Base-by-base conservation (phyloP, 2,888 invertebrate species). In the Thelaira solivaga region DNA sequence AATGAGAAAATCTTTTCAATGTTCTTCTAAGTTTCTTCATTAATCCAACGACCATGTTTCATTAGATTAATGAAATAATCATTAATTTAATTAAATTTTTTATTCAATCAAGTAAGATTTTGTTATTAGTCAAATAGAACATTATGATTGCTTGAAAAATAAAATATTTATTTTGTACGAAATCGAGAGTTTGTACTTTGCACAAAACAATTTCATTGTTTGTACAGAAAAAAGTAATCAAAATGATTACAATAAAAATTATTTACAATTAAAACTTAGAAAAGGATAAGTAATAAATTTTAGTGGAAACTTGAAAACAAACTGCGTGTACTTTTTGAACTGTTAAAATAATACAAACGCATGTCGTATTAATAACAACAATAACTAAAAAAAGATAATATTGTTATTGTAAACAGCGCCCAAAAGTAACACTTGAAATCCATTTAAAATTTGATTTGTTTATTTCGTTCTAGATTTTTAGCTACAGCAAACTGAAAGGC, bases 361-460 rank as follows among this genome's bases (percentile, higher is more conserved):
- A 24, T 10, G 41, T 53, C 20, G n/a, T 31, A 43, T 41, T 31
- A 72, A 72, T 53, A 72, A 59, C 34, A 67, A 62, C 34, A 69
- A 68, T 41, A 69, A 72, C 49, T n/a, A n/a, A n/a, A n/a, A 59
- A 43, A 59, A 51, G 41, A 64, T 69, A 75, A 68, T 55, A 68
- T 68, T 68, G 51, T 68, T 71, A 53, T 76, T 51, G 71, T 71
- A 59, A n/a, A 39, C 71, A 71, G 34, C 65, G 71, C 65, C 24
- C 71, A 59, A 76, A 69, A 57, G 62, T 47, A 78, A 71, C 78
- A 78, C 78, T 74, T 78, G 78, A 78, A 74, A 78, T 78, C 78
- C 78, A 78, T 78, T 78, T 78, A 78, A 74, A 78, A 74, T 78
- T 74, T 78, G 78, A 78, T 78, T 78, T 78, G 78, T 78, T 78